Evolutionary conservation across 2,797 vertebrate species (phyloP), one percentile per base, ranked within the genome.

Genomic region (Morus bassanus): DNA sequence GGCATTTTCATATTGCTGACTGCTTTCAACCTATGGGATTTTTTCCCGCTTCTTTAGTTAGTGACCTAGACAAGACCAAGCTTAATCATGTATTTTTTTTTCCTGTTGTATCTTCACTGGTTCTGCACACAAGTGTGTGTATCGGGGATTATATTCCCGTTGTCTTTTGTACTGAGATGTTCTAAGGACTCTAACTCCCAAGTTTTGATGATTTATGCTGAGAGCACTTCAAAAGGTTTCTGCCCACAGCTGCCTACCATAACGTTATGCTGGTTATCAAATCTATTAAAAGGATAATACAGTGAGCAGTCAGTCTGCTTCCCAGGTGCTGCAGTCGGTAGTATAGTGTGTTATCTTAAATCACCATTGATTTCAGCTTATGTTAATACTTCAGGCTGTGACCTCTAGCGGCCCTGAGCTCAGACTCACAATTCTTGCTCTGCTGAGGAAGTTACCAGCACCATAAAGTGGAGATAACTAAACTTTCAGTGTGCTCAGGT

Each of bases 291-390:
- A 63, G 69, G 45, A 24, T 80, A 54, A 86, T 57, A 27, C 39
- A 90, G 37, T 35, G 83, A 95, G 77, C 54, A 87, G 61, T 56
- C 73, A 67, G 11, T 43, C 80, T 79, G 56, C 73, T 81, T 89
- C 85, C 25, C 53, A 64, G 68, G 64, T 89, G 45, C 76, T 91
- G 76, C 82, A 81, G 56, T 67, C 2, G 0, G 31, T 68, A 64
- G 37, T 43, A 10, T 17, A 61, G 30, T 61, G 46, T 88, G 67
- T 79, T 87, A 85, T 74, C 92, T 91, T 92, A 91, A 89, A 96
- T 95, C 72, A 74, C 67, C 60, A 94, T 91, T 93, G 95, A 96
- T 96, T 95, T 77, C 85, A 92, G 87, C 75, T 94, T 88, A 92
- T 92, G 86, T 63, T 91, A 70, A 80, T 93, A 13, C 70, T 64